These are phyloP conservation scores for Penaeus vannamei DNA, from an alignment of 1,140 invertebrate genomes.

Conservation along the genomic window DNA sequence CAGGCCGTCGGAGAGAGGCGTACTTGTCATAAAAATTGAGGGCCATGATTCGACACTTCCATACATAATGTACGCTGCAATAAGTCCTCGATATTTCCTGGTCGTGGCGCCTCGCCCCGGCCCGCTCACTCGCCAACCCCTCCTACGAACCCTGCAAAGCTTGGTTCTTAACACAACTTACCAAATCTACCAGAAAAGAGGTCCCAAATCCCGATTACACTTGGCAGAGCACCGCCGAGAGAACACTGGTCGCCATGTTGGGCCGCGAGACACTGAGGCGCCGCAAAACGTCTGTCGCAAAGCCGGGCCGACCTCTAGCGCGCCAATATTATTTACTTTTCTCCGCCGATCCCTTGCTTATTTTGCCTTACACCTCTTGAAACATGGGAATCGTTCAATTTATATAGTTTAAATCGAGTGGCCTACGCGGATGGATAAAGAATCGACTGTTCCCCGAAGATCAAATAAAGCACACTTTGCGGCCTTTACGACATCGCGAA, in stretches of 20 bases:
- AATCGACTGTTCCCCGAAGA: neutral
- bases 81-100: too few species aligned
- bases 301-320: neutral
- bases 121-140: too few species aligned
- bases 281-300: slow-evolving; percentile 32
- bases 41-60: too few species aligned
- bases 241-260: slow-evolving; percentile 28
- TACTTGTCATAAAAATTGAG: too few species aligned
- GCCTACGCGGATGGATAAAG: too few species aligned
- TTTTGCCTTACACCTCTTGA: neutral
- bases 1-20: too few species aligned
- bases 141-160: too few species aligned
- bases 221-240: neutral
- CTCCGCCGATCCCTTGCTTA: neutral
- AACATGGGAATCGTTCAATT: too few species aligned
- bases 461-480: neutral
- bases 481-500: slow-evolving; percentile 31
- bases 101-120: too few species aligned
- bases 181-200: neutral
- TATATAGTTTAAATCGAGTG: neutral
- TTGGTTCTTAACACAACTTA: neutral
- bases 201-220: neutral
- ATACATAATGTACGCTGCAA: too few species aligned
- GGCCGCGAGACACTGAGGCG: neutral
- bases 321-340: slow-evolving; percentile 8